Conservation (phyloP, 2,797 vertebrate genomes). For the Eutrigla gurnardus region DNA sequence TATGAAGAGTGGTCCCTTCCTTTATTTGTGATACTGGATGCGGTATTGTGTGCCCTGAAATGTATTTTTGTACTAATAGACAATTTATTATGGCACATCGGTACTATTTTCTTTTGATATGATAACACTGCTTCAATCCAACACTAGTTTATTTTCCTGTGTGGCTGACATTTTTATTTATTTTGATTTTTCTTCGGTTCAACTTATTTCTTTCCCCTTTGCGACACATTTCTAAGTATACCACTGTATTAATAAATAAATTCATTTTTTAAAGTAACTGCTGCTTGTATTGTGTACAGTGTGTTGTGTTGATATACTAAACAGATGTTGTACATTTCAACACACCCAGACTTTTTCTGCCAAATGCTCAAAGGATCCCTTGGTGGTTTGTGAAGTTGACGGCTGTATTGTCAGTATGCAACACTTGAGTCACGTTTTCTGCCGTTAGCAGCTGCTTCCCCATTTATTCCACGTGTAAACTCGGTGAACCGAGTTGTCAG, state of each 20-base stretch:
- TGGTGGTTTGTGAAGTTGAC: slow-evolving; percentile 11
- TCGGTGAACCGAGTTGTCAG: not conserved
- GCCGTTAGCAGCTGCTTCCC: slow-evolving; percentile 5
- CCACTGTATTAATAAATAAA: slow-evolving; percentile 97
- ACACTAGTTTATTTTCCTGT: slow-evolving; percentile 90
- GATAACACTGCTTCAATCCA: slow-evolving; percentile 94
- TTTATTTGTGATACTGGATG: slow-evolving; percentile 99
- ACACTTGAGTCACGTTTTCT: slow-evolving; percentile 1
- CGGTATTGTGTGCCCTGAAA: slow-evolving; percentile 99
- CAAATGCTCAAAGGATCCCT: slow-evolving; percentile 13
- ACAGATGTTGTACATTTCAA: slow-evolving; percentile 35
- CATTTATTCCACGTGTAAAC: slow-evolving; percentile 9
- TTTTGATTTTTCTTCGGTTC: slow-evolving; percentile 74
- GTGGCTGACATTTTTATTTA: slow-evolving; percentile 90
- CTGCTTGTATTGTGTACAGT: slow-evolving; percentile 11
- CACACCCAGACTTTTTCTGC: slow-evolving; percentile 34
- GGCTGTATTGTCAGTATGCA: not conserved
- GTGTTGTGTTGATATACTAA: slow-evolving; percentile 22
- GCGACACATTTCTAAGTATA: slow-evolving; percentile 99
- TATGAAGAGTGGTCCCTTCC: slow-evolving; percentile 92
- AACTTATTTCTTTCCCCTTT: slow-evolving; percentile 83
- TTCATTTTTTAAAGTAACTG: slow-evolving; percentile 95
- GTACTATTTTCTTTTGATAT: slow-evolving; percentile 97
- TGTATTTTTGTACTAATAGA: slow-evolving; percentile 99
- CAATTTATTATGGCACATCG: slow-evolving; percentile 99